Conservation (phyloP, 2,888 invertebrate species). For the Norana najaformis region DNA sequence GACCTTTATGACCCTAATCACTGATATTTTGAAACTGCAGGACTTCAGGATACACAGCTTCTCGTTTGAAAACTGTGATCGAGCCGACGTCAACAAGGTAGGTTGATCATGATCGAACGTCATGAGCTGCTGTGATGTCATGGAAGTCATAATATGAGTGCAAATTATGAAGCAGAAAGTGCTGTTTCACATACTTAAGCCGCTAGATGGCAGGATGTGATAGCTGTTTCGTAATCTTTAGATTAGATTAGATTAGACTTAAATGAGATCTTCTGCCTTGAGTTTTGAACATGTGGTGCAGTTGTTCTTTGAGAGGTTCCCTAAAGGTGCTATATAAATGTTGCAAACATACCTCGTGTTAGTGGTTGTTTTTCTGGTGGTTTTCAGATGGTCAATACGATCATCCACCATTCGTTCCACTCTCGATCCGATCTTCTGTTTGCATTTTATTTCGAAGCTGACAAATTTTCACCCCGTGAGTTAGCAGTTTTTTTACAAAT, state of each 20-base stretch:
- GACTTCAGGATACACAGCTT: constrained; percentile 86
- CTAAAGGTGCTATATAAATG: neutral
- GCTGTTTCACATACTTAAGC: too few relatives aligned
- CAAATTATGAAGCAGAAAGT: too few relatives aligned
- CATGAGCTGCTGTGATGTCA: too few relatives aligned
- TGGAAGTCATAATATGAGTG: too few relatives aligned
- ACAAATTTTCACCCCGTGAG: neutral
- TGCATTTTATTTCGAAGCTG: constrained; percentile 68
- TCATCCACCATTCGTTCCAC: constrained; percentile 85
- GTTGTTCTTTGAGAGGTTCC: neutral
- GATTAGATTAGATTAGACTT: too few relatives aligned
- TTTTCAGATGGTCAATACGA: constrained; percentile 69
- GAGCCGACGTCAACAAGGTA: constrained; percentile 73
- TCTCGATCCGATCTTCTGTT: constrained; percentile 83
- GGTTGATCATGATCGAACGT: neutral
- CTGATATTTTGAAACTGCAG: constrained; percentile 62
- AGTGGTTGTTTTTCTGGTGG: neutral
- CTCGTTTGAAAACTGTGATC: constrained; percentile 81
- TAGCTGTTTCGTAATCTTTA: too few relatives aligned
- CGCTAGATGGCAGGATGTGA: too few relatives aligned
- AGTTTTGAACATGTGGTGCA: neutral
- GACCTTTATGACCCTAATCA: neutral
- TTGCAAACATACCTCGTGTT: too few relatives aligned
- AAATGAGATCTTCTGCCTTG: neutral
- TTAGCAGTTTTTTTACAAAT: too few relatives aligned